A percentile compares a stretch with the other conserved stretches of the same genome.
phyloP scores from a whole-genome alignment of 1,140 invertebrate genomes.

The Teleopsis dalmanni region DNA sequence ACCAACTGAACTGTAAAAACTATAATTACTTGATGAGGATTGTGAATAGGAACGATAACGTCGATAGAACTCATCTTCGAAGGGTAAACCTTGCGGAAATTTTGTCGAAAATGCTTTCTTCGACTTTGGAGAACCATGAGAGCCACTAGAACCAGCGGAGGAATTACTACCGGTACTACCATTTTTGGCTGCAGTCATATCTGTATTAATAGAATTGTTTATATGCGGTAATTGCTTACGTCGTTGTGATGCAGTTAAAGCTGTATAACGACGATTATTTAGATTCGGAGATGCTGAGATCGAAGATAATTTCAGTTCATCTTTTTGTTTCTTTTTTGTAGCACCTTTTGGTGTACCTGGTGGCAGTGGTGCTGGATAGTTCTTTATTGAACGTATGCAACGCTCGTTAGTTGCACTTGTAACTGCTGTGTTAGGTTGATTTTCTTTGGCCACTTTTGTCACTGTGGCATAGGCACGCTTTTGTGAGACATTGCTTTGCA shows the following conservation, averaged over 20 bases:
- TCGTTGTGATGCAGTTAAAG: conserved; percentile 13
- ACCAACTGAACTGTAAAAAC: conserved; percentile 35
- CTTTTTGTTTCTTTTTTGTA: conserved; percentile 16
- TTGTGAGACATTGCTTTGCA: conserved; percentile 20
- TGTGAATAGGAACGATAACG: conserved; percentile 36
- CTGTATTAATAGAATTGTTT: neutral
- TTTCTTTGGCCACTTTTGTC: conserved; percentile 31
- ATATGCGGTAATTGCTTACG: conserved; percentile 13
- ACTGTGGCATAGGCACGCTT: conserved; percentile 36
- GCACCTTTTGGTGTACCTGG: conserved; percentile 18
- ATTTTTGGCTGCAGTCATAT: conserved; percentile 1
- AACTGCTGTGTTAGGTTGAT: conserved; percentile 16
- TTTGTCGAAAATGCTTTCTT: conserved; percentile 41
- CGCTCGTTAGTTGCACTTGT: conserved; percentile 8
- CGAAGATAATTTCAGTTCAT: conserved; percentile 1
- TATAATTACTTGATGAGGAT: conserved; percentile 41
- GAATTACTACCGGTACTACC: conserved; percentile 11
- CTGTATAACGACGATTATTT: conserved; percentile 9
- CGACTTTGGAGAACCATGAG: conserved; percentile 34
- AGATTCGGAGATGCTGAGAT: conserved; percentile 14
- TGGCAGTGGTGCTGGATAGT: conserved; percentile 35
- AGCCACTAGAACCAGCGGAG: conserved; percentile 30
- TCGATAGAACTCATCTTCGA: conserved; percentile 43
- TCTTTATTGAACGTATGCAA: conserved; percentile 24
- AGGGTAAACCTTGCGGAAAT: conserved; percentile 40